Percentiles rank a stretch among this genome's conserved stretches.
Conservation (phyloP, 2,888 invertebrate species). For the Busseola fusca region DNA sequence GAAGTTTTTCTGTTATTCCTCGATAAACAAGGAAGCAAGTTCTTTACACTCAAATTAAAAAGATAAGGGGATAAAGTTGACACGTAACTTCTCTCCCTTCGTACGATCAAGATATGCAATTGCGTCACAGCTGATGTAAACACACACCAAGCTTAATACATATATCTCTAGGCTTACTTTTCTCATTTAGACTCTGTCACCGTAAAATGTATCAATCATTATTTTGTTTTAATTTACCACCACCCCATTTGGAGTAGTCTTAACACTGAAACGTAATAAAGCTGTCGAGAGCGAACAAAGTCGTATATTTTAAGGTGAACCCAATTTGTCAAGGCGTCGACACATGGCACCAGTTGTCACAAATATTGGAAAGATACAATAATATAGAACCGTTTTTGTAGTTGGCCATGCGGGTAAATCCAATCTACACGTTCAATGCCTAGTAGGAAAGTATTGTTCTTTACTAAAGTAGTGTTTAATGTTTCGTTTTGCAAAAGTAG, state of each 20-base stretch:
- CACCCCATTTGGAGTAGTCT: constrained; percentile 57
- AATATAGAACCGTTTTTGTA: constrained; percentile 55
- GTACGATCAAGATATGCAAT: constrained; percentile 32
- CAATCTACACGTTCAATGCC: constrained; percentile 24
- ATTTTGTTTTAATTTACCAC: constrained; percentile 62
- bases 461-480: not conserved
- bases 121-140: constrained; percentile 52
- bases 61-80: constrained; percentile 46
- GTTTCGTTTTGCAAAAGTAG: not conserved
- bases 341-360: constrained; percentile 72
- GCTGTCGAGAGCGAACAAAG: constrained; percentile 70
- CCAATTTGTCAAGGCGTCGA: constrained; percentile 73
- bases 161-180: constrained; percentile 49
- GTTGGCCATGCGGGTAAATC: constrained; percentile 37
- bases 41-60: constrained; percentile 39
- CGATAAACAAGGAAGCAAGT: constrained; percentile 48
- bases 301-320: constrained; percentile 65
- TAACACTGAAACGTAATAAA: constrained; percentile 68
- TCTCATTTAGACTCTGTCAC: constrained; percentile 53
- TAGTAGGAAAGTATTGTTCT: not conserved
- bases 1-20: constrained; percentile 41
- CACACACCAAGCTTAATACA: constrained; percentile 35
- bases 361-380: constrained; percentile 65
- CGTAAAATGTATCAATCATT: constrained; percentile 59
- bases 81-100: constrained; percentile 27